Conservation (phyloP, 2,888 invertebrate species). For the Parthenolecanium corni region DNA sequence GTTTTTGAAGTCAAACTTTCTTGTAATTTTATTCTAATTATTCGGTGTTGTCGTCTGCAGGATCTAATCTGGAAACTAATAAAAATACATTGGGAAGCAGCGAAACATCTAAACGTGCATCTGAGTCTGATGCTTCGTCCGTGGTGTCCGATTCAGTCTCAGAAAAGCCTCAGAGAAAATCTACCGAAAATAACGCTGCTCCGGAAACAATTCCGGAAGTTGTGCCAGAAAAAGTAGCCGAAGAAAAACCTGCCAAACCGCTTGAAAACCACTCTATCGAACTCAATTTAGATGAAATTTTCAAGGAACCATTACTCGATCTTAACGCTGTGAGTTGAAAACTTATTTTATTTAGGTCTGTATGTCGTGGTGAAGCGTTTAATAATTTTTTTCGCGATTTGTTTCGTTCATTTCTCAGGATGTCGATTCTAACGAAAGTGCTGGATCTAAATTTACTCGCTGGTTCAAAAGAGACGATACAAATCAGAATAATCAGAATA, state of each 20-base stretch:
- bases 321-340: slow-evolving; percentile 4
- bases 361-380: background rate
- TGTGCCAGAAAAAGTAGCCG: background rate
- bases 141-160: too few species aligned
- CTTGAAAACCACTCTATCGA: slow-evolving; percentile 6
- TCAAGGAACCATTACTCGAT: slow-evolving; percentile 13
- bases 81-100: too few species aligned
- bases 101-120: too few species aligned
- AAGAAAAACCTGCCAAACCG: background rate
- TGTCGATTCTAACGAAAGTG: slow-evolving; percentile 31
- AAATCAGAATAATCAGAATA: slow-evolving; percentile 34
- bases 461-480: slow-evolving; percentile 65
- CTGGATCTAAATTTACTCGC: slow-evolving; percentile 41
- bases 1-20: too few species aligned
- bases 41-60: too few species aligned
- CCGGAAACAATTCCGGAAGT: too few species aligned
- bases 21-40: too few species aligned
- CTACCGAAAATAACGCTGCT: too few species aligned
- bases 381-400: background rate
- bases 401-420: background rate
- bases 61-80: too few species aligned
- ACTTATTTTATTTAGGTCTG: background rate
- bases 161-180: background rate
- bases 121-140: too few species aligned
- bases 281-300: slow-evolving; percentile 20